These are phyloP conservation scores for Microcebus lehilahytsara DNA, from an alignment of 2,113 vertebrate genomes.

Conservation along the genomic window DNA sequence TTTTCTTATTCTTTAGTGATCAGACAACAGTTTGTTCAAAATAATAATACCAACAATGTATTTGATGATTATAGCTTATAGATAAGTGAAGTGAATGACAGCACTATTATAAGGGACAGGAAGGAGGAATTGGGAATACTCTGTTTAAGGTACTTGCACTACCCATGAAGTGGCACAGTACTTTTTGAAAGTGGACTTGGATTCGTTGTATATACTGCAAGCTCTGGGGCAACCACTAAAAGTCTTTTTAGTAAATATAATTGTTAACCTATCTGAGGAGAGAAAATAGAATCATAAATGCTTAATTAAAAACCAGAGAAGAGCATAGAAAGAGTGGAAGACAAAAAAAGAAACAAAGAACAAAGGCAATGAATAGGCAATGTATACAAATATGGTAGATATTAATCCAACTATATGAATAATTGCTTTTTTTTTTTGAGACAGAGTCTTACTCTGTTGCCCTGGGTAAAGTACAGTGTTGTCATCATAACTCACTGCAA, in stretches of 20 bases:
- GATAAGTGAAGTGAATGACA: too few relatives aligned
- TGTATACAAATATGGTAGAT: background rate
- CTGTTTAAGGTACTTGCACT: background rate
- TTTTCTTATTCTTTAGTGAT: too few relatives aligned
- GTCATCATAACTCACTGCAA: too few relatives aligned
- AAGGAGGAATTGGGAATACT: background rate
- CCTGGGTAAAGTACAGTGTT: too few relatives aligned
- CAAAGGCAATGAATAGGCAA: background rate
- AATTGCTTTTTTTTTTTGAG: too few relatives aligned
- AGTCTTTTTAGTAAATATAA: background rate
- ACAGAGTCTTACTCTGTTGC: too few relatives aligned
- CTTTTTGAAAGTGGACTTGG: background rate
- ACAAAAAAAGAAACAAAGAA: background rate
- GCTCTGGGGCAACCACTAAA: background rate
- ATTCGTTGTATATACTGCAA: background rate
- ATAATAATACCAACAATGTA: background rate
- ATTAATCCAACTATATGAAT: background rate
- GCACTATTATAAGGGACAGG: background rate
- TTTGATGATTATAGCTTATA: background rate
- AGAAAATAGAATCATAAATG: background rate
- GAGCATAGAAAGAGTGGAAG: background rate
- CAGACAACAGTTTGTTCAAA: background rate
- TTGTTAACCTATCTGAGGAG: background rate
- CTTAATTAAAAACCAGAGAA: background rate
- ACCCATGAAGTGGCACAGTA: background rate